Base-by-base conservation (phyloP, 2,888 invertebrate genomes). In the Cheilosia grossa region DNA sequence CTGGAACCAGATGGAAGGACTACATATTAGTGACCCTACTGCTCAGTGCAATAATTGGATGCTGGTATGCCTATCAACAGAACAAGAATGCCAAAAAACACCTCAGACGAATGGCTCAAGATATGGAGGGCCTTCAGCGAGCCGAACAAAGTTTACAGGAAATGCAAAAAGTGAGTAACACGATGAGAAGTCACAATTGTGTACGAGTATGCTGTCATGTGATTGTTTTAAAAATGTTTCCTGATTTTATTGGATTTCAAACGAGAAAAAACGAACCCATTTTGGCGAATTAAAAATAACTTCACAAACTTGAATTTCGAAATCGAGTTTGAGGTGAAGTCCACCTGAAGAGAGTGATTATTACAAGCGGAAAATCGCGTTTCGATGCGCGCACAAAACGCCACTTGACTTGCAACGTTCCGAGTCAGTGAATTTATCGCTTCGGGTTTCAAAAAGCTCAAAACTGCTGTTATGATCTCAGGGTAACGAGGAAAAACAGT, bases 11-110 rank as follows among this genome's bases (percentile, higher is more conserved):
- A 90, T 94, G 97, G 93, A 99, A 99, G 93, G 99, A 99, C 93
- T 94, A 97, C 90, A 94, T 97, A 87, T 93, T 99, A 89, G 96
- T 97, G 42, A 95, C 96, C 3, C 93, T 98, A 75, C 93, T 98
- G 69, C 93, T 98, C 87, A 95, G 97, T 88, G 98, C 98, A 9
- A 94, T 97, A 70, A 95, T 96, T 73, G 98, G 97, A 67, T 96
- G 96, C 88, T 98, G 97, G 97, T 97, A 97, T 91, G 98, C 97
- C 33, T 95, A 97, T 91, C 95, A 96, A 77, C 98, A 98, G 88
- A 97, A 98, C 90, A 97, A 97, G 89, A 96, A 95, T 89, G 97
- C 97, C 44, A 96, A 97, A 89, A 93, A 94, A 85, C 97, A 99
- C 91, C 94, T 99, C 85, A 95, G 95, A 87, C 95, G 97, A 82